Evolutionary conservation across 2,113 vertebrate genomes (phyloP), one percentile per base, ranked within the genome.

Genomic region (Miniopterus natalensis): DNA sequence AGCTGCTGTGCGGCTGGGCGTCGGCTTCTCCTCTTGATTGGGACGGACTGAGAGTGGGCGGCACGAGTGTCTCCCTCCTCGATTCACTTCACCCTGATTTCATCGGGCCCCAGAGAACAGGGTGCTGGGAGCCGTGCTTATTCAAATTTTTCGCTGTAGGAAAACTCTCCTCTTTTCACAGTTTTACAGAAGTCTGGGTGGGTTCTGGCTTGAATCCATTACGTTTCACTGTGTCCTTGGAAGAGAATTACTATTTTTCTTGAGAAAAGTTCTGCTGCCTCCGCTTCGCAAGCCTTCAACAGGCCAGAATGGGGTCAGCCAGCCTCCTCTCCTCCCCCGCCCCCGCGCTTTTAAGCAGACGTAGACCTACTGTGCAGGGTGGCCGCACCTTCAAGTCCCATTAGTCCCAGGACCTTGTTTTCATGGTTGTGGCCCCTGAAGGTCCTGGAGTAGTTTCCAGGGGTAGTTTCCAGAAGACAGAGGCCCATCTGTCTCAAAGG

Each of bases 211-310:
- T 23, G 25, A 40, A 61, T 66, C 42, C 11, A 17, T 51, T 12
- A 40, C 49, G 40, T 77, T 25, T 70, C 51, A 36, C 9, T 25
- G 2, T 61, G n/a, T 78, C 59, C 47, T 80, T 3, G 7, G 40
- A 94, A 89, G 17, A 81, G 31, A 65, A 80, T 73, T 29, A 74
- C 51, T 51, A 7, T 61, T 93, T 88, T 84, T 51, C 77, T 75
- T 47, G 45, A 84, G 87, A 68, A 51, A 84, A 36, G 45, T 17
- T 73, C 27, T 29, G 57, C 40, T 51, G n/a, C 25, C 31, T 96
- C 65, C 25, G 4, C 47, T 55, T 49, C 63, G 20, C 42, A 45
- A 27, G 25, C 12, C 27, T 84, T 20, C 6, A 47, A 3, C 11
- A 51, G 80, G 77, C 71, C 36, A 66, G 61, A 47, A 20, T 2